These are phyloP conservation scores for Drosophila jambulina DNA, from an alignment of 1,140 invertebrate genomes.

Conservation along the genomic window DNA sequence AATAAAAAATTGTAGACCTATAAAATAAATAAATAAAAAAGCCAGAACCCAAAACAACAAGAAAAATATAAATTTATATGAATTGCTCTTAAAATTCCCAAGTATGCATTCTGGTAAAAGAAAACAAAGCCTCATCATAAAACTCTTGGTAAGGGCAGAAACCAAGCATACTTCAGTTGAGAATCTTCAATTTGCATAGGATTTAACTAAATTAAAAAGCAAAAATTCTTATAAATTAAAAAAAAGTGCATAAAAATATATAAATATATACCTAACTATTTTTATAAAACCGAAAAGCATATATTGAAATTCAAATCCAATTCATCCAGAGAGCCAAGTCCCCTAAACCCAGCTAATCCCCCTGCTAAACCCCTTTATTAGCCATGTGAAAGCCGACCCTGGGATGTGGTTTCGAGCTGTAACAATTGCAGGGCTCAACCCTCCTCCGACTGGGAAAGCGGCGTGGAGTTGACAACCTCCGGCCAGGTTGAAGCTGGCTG, in stretches of 20 bases:
- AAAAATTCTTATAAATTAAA: neutral
- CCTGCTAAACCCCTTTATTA: conserved; percentile 1
- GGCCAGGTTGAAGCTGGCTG: too few relatives aligned
- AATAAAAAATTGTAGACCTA: too few relatives aligned
- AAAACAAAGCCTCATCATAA: too few relatives aligned
- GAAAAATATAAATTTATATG: too few relatives aligned
- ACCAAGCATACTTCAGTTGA: too few relatives aligned
- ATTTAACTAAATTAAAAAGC: neutral
- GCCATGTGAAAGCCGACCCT: conserved; percentile 11
- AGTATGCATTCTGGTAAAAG: neutral
- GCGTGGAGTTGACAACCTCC: conserved; percentile 28
- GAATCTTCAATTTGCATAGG: too few relatives aligned
- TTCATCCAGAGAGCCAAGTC: neutral
- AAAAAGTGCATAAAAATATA: too few relatives aligned
- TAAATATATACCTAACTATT: neutral
- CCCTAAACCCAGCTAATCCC: neutral
- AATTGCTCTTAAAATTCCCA: neutral
- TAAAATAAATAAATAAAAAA: too few relatives aligned
- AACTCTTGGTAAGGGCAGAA: too few relatives aligned
- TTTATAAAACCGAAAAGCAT: neutral
- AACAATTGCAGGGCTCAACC: neutral
- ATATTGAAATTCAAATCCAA: neutral
- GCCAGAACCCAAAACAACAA: too few relatives aligned
- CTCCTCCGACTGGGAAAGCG: neutral
- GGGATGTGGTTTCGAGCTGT: too few relatives aligned